phyloP scores from a whole-genome alignment of 2,113 vertebrate genomes.

The Mola mola region DNA sequence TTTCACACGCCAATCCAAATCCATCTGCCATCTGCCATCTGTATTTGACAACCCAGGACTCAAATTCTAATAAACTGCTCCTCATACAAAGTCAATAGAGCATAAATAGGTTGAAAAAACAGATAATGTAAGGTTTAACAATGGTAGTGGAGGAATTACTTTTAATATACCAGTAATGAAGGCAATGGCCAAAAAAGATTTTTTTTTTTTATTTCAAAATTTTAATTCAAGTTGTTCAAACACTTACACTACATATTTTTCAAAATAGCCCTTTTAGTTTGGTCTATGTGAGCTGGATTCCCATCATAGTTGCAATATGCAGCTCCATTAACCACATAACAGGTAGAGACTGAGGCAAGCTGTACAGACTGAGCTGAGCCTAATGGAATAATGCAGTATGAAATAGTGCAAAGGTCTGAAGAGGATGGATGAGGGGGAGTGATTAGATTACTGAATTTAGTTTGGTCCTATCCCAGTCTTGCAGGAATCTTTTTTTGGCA shows the following conservation, averaged over 20 bases:
- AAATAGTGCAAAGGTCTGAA: constrained; percentile 43
- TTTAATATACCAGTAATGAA: background rate
- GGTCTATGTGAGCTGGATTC: constrained; percentile 24
- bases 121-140: too few species aligned
- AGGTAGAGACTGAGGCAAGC: constrained; percentile 26
- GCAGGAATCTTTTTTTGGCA: constrained; percentile 24
- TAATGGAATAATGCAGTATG: constrained; percentile 53
- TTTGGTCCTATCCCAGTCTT: constrained; percentile 35
- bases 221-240: background rate
- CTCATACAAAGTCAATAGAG: too few species aligned
- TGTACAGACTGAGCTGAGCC: constrained; percentile 17
- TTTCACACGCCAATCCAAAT: too few species aligned
- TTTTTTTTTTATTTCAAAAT: background rate
- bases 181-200: too few species aligned
- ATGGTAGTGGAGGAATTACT: background rate
- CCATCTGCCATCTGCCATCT: too few species aligned
- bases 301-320: constrained; percentile 21
- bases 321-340: constrained; percentile 48
- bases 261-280: constrained; percentile 10
- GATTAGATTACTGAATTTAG: constrained; percentile 62
- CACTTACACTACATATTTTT: background rate
- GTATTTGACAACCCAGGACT: too few species aligned
- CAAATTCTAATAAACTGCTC: too few species aligned
- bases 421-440: constrained; percentile 45
- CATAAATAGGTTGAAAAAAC: too few species aligned